Evolutionary conservation across 2,888 invertebrate genomes (phyloP).

Genomic region (Elysia crispata): DNA sequence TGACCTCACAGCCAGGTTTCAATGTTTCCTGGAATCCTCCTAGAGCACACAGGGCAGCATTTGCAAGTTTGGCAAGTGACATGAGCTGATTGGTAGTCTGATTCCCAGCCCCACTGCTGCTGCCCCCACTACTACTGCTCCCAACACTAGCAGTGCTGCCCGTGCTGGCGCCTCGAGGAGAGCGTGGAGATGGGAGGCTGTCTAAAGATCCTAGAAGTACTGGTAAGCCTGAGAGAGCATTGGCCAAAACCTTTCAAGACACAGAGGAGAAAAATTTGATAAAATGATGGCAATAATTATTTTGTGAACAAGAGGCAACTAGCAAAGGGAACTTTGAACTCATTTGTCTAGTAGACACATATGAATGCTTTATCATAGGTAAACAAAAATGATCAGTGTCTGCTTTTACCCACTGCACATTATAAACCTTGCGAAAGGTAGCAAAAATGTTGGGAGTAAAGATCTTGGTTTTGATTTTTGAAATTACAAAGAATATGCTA

Average conservation of each 20-base stretch:
- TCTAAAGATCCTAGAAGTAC: slow-evolving; percentile 71
- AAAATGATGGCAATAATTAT: background rate
- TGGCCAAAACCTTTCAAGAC: slow-evolving; percentile 68
- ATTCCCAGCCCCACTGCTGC: background rate
- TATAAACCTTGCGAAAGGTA: too few species aligned
- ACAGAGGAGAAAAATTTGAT: background rate
- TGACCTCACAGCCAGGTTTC: slow-evolving; percentile 75
- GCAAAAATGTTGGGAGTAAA: too few species aligned
- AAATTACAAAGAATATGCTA: too few species aligned
- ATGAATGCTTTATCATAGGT: too few species aligned
- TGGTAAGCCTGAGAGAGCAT: slow-evolving; percentile 73
- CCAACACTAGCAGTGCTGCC: too few species aligned
- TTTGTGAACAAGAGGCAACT: too few species aligned
- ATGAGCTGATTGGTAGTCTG: slow-evolving; percentile 64
- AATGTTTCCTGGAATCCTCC: slow-evolving; percentile 78
- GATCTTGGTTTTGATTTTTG: too few species aligned
- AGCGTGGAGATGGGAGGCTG: slow-evolving; percentile 67
- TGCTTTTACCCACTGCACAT: too few species aligned
- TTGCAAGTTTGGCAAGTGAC: slow-evolving; percentile 75
- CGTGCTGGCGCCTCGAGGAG: slow-evolving; percentile 36
- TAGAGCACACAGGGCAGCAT: slow-evolving; percentile 76
- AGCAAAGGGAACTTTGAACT: too few species aligned
- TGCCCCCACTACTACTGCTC: too few species aligned
- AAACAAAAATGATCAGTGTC: too few species aligned
- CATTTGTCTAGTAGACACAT: too few species aligned